Conservation (phyloP, 1,140 invertebrate species). For the Cydia strobilella region DNA sequence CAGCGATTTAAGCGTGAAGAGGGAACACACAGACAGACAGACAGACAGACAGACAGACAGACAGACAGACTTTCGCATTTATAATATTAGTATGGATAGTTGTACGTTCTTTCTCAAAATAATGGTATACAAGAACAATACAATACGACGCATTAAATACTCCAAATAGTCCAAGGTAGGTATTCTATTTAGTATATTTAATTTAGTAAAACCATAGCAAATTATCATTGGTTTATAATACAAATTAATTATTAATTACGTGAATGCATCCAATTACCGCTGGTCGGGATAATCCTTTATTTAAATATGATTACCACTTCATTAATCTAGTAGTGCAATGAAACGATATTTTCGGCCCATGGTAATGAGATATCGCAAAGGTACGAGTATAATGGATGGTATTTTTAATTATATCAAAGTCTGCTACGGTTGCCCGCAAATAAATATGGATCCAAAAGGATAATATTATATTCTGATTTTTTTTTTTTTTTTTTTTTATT, state of each 20-base stretch:
- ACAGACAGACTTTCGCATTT: no score
- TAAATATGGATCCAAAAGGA: constrained; percentile 5
- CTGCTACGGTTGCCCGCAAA: not conserved
- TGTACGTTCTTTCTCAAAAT: no score
- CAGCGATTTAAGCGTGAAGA: no score
- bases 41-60: no score
- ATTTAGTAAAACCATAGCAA: constrained; percentile 1
- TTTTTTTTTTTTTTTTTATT: no score
- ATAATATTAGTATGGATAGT: no score
- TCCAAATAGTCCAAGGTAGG: no score
- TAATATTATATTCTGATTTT: no score
- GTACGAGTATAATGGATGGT: not conserved
- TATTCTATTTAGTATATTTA: not conserved
- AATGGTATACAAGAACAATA: no score
- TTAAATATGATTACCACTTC: constrained; percentile 25
- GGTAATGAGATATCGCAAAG: not conserved
- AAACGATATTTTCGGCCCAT: constrained; percentile 14
- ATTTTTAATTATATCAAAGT: constrained; percentile 3
- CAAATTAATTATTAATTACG: constrained; percentile 24
- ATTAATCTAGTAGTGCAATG: not conserved
- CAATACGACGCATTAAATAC: no score
- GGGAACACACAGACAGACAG: no score
- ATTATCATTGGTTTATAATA: constrained; percentile 12
- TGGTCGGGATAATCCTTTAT: constrained; percentile 10
- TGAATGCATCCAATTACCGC: constrained; percentile 21